Percentiles rank a stretch among this genome's conserved stretches.
phyloP scores from a whole-genome alignment of 2,113 vertebrate genomes.

The Theropithecus gelada region DNA sequence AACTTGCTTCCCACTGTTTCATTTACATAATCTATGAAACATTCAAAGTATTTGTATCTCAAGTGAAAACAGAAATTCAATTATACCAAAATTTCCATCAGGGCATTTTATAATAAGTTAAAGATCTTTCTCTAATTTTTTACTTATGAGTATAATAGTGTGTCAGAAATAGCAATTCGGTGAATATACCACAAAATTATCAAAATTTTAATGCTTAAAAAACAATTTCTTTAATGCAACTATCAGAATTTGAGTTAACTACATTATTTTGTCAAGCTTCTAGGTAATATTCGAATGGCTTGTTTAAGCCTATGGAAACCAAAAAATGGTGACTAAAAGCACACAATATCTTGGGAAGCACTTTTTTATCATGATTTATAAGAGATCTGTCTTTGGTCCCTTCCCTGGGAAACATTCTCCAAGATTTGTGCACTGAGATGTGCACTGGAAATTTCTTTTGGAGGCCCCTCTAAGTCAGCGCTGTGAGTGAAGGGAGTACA shows the following conservation, averaged over 20 bases:
- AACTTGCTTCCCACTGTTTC: not conserved
- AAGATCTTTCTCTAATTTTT: slow-evolving; percentile 51
- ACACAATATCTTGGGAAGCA: not conserved
- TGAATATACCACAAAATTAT: not conserved
- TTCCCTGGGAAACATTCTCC: not conserved
- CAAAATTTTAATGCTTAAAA: not conserved
- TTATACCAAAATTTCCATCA: slow-evolving; percentile 38
- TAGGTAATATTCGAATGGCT: not conserved
- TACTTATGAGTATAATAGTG: slow-evolving; percentile 14
- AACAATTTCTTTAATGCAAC: not conserved
- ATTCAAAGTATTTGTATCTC: not conserved
- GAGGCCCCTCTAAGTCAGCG: not conserved
- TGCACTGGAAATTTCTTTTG: not conserved
- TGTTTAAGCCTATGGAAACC: not conserved
- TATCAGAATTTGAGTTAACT: not conserved
- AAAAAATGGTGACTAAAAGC: not conserved
- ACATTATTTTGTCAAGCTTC: not conserved
- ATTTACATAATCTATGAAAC: slow-evolving; percentile 34
- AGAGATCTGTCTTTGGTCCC: not conserved
- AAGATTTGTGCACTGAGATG: not conserved
- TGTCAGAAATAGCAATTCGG: slow-evolving; percentile 7
- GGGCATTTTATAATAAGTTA: slow-evolving; percentile 26
- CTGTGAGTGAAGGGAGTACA: not conserved
- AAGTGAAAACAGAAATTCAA: slow-evolving; percentile 51
- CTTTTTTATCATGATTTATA: not conserved